Evolutionary conservation across 2,888 invertebrate genomes (phyloP).

Genomic region (Laspeyria flexula): DNA sequence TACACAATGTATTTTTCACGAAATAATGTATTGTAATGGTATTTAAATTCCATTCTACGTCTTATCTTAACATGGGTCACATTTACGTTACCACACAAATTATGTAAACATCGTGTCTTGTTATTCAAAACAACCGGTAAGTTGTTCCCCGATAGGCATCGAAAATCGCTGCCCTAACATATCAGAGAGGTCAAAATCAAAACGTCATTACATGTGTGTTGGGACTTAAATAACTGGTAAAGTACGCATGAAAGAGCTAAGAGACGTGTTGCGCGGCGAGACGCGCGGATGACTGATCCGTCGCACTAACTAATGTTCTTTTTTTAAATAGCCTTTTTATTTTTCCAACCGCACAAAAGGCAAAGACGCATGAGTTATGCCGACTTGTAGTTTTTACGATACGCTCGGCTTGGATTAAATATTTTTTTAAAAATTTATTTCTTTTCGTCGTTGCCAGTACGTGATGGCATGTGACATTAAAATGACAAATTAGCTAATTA

Average conservation of each 20-base stretch:
- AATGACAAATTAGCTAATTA: constrained; percentile 86
- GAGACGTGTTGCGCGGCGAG: constrained; percentile 75
- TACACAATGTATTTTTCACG: no score
- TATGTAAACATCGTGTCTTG: constrained; percentile 40
- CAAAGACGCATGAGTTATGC: constrained; percentile 80
- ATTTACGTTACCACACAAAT: constrained; percentile 34
- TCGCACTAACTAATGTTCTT: constrained; percentile 80
- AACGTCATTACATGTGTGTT: constrained; percentile 67
- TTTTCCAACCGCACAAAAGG: constrained; percentile 79
- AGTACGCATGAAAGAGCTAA: constrained; percentile 60
- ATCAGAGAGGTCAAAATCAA: constrained; percentile 66
- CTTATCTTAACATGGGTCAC: constrained; percentile 25
- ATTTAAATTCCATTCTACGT: constrained; percentile 15
- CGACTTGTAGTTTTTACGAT: constrained; percentile 83
- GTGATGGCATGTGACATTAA: constrained; percentile 86
- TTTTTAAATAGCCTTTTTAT: constrained; percentile 73
- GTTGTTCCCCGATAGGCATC: constrained; percentile 38
- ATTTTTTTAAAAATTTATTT: constrained; percentile 76
- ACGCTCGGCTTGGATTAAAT: constrained; percentile 79
- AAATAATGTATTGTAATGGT: constrained; percentile 11
- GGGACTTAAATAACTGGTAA: constrained; percentile 55
- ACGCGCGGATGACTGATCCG: constrained; percentile 82
- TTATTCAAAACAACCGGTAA: constrained; percentile 42
- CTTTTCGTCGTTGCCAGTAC: constrained; percentile 63
- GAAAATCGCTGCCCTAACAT: constrained; percentile 35